Evolutionary conservation across 1,140 invertebrate genomes (phyloP), one percentile per base, ranked within the genome.

Genomic region (Anastatus disparis): DNA sequence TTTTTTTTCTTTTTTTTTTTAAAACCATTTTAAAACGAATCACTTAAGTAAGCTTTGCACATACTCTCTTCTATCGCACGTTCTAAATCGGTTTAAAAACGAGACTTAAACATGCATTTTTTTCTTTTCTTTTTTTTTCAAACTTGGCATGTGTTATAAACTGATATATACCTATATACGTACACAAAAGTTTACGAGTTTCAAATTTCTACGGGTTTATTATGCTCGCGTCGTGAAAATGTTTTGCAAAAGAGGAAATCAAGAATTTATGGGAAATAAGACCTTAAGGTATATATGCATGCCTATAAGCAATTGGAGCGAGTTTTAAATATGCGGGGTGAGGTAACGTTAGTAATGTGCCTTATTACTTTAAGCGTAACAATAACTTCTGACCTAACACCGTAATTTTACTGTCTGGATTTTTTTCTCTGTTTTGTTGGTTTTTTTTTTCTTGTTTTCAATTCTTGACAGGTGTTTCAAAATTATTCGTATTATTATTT

Each of bases 191-290:
- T n/a, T n/a, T n/a, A n/a, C 64, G 72, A 80, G 78, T 81, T 77
- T 81, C 76, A 75, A 76, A 78, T 82, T 82, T 82, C 79, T 76
- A n/a, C n/a, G n/a, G n/a, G n/a, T n/a, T n/a, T n/a, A n/a, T n/a
- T n/a, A n/a, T n/a, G n/a, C n/a, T n/a, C n/a, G n/a, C n/a, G n/a
- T n/a, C n/a, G n/a, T n/a, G n/a, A n/a, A n/a, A n/a, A n/a, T n/a
- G n/a, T n/a, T n/a, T n/a, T n/a, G n/a, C n/a, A n/a, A n/a, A n/a
- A n/a, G n/a, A n/a, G n/a, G 75, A 75, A 80, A 81, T 81, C 68
- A 74, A 55, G 74, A 77, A 82, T 80, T 81, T 79, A 81, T 81
- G 80, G 69, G 77, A 77, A 63, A n/a, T n/a, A n/a, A n/a, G n/a
- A 72, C 70, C 50, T 71, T 29, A 59, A 76, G 73, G 74, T 71